Base-by-base conservation (phyloP, 2,888 invertebrate genomes). In the Amphipoea oculea region DNA sequence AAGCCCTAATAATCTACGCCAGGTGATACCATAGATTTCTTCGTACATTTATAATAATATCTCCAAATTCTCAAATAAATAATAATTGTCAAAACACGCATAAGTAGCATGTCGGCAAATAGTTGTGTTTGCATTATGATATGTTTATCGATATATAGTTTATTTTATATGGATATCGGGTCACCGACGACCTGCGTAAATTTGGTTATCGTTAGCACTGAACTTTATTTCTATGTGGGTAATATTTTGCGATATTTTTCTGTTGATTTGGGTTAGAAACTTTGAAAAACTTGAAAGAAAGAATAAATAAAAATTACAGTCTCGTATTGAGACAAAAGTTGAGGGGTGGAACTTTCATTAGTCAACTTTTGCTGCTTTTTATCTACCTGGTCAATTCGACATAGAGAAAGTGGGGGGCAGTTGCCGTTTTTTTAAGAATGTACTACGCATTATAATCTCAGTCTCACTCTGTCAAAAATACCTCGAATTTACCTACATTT, bases 1-100 rank as follows among this genome's bases (percentile, higher is more conserved):
- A 83, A 84, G 66, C 83, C 57, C 7, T 29, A 78, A 60, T 83
- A 84, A 84, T 84, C 78, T 75, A 40, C 42, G 17, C 54, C 73
- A 68, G 45, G 63, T 68, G 76, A 73, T 82, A 84, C 29, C 73
- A 79, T 73, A 83, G 54, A 73, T 73, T 83, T 62, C 67, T 70
- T 77, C 62, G 70, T 67, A 81, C 17, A 81, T 81, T 65, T 85
- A 81, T 83, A 81, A 82, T 84, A 84, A 79, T 76, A 83, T 71
- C 73, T 73, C 79, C 57, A 76, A 86, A 85, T 83, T 86, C 76
- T 72, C 81, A 57, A 77, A 77, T 80, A 74, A 85, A 85, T 87
- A 85, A 85, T 83, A 86, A 86, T 84, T 86, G 87, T 80, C 72
- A 85, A 86, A 84, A 86, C 81, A 85, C 72, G 84, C 60, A 72